Percentiles rank a stretch among this genome's conserved stretches.
Conservation (phyloP, 2,797 vertebrate species). For the Acomys russatus region DNA sequence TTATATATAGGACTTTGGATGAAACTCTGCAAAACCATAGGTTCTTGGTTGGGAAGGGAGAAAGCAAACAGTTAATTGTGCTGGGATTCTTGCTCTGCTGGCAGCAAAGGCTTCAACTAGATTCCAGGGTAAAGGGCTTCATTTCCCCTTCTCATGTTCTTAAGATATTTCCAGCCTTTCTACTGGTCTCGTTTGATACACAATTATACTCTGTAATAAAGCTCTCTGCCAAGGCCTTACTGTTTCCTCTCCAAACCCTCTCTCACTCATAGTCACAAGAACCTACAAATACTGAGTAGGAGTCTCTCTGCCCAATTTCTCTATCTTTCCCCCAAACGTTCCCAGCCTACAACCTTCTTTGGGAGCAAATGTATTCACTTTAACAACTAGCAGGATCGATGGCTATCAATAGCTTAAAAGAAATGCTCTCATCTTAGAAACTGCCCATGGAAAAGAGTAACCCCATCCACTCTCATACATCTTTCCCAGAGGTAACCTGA, state of each 20-base stretch:
- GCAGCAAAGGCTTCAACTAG: background rate
- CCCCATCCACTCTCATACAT: background rate
- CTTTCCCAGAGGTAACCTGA: background rate
- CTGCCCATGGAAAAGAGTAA: background rate
- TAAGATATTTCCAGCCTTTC: background rate
- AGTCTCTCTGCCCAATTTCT: background rate
- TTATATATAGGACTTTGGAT: background rate
- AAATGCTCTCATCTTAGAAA: background rate
- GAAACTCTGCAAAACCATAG: background rate
- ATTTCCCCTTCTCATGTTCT: background rate
- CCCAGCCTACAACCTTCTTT: background rate
- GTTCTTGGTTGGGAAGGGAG: background rate
- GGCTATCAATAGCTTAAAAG: background rate
- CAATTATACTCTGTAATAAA: background rate
- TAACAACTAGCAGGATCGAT: background rate
- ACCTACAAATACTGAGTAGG: background rate
- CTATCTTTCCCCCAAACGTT: background rate
- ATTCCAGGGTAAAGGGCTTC: background rate
- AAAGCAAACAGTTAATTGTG: background rate
- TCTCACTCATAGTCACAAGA: background rate
- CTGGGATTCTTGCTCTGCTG: background rate
- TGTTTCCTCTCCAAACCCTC: background rate
- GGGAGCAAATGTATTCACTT: background rate
- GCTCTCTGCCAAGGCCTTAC: background rate
- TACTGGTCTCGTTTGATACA: too few relatives aligned